These are phyloP conservation scores for Chrosomus eos DNA, from an alignment of 2,797 vertebrate species.

Conservation along the genomic window DNA sequence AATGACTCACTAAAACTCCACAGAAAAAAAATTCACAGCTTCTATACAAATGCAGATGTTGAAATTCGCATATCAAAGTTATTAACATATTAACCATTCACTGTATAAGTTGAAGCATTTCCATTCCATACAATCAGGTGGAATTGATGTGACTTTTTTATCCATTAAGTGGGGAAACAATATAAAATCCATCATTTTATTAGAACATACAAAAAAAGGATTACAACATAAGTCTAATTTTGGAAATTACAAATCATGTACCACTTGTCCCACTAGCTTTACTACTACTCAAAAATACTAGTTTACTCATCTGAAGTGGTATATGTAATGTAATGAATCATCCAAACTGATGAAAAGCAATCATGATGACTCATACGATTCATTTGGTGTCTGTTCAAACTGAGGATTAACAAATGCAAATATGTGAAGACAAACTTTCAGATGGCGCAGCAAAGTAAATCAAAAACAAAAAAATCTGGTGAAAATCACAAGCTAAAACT, in stretches of 20 bases:
- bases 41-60: conserved; percentile 10
- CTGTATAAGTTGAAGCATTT: not conserved
- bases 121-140: not conserved
- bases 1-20: conserved; percentile 28
- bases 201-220: conserved; percentile 5
- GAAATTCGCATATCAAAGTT: not conserved
- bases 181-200: not conserved
- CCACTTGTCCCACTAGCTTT: not conserved
- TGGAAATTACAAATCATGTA: not conserved
- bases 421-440: not conserved
- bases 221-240: not conserved
- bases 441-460: not conserved
- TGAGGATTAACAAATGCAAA: not conserved
- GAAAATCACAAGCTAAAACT: not conserved
- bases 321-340: not conserved
- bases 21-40: conserved; percentile 4
- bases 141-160: not conserved
- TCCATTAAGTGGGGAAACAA: not conserved
- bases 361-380: not conserved
- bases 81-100: not conserved
- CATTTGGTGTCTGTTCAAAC: not conserved
- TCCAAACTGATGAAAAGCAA: conserved; percentile 3
- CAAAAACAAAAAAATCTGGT: not conserved
- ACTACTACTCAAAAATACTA: not conserved
- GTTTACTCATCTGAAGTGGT: not conserved